phyloP scores from a whole-genome alignment of 2,888 invertebrate genomes.

The Stenodema calcarata region DNA sequence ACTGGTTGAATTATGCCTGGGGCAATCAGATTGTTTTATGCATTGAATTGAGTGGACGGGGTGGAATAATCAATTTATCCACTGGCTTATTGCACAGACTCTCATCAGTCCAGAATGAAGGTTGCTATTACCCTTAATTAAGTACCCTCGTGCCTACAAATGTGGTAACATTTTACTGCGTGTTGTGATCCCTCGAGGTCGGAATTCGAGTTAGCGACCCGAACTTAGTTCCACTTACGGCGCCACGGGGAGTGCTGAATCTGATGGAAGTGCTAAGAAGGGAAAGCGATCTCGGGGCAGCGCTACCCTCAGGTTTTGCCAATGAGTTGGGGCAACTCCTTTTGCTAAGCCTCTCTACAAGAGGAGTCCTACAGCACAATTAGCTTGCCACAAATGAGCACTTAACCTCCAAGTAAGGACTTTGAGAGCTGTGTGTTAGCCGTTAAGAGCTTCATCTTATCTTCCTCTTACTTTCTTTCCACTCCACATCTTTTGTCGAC shows the following conservation, averaged over 20 bases:
- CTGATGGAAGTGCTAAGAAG: background rate
- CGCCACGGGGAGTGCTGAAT: background rate
- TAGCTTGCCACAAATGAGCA: conserved; percentile 7
- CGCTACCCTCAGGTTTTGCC: conserved; percentile 15
- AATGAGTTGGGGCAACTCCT: conserved; percentile 32
- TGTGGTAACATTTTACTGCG: background rate
- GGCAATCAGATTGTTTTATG: too few relatives aligned
- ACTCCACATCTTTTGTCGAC: background rate
- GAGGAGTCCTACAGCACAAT: conserved; percentile 20
- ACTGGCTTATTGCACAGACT: too few relatives aligned
- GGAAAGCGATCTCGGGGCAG: background rate
- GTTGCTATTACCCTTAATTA: too few relatives aligned
- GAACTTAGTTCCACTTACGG: background rate
- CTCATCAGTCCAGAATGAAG: too few relatives aligned
- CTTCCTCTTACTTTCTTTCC: background rate
- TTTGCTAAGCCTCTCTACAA: background rate
- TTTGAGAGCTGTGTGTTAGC: conserved; percentile 26
- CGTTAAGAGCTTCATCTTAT: conserved; percentile 14
- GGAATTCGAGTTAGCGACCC: background rate
- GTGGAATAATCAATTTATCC: too few relatives aligned
- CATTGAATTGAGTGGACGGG: too few relatives aligned
- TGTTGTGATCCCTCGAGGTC: background rate
- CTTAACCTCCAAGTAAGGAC: conserved; percentile 31
- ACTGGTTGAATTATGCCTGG: too few relatives aligned
- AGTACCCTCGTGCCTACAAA: too few relatives aligned